Evolutionary conservation across 2,888 invertebrate genomes (phyloP).

Genomic region (Nowickia ferox): DNA sequence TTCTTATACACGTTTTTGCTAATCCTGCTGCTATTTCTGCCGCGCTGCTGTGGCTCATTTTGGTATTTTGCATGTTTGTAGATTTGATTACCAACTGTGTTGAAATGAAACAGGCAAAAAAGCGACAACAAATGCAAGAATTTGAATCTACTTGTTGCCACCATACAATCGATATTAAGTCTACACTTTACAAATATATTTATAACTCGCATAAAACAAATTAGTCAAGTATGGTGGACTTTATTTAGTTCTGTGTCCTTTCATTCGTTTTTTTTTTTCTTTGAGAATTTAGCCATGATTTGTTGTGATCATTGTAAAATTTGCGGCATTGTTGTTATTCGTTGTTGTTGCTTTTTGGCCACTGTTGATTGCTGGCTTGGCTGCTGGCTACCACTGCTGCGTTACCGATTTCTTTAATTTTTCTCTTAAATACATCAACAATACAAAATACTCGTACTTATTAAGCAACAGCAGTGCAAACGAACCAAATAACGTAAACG

Average conservation of each 20-base stretch:
- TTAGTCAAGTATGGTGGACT: conserved; percentile 63
- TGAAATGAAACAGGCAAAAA: conserved; percentile 37
- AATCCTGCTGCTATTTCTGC: conserved; percentile 34
- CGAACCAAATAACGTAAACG: not conserved
- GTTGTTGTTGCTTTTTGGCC: conserved; percentile 28
- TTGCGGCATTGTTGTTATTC: conserved; percentile 64
- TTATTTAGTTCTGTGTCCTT: conserved; percentile 7
- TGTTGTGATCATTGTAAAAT: conserved; percentile 72
- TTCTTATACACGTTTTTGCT: conserved; percentile 9
- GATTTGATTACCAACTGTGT: conserved; percentile 72
- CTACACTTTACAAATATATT: conserved; percentile 35
- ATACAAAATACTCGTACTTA: conserved; percentile 40
- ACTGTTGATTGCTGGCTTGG: conserved; percentile 16
- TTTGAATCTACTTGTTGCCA: conserved; percentile 59
- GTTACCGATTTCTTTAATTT: conserved; percentile 70
- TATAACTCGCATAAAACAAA: conserved; percentile 60
- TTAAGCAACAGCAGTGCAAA: conserved; percentile 15
- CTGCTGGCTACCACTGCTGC: conserved; percentile 40
- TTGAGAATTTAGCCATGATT: conserved; percentile 65
- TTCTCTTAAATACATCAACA: conserved; percentile 64
- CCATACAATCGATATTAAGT: conserved; percentile 62
- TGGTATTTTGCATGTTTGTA: conserved; percentile 71
- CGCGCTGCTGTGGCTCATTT: conserved; percentile 37
- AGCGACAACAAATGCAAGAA: conserved; percentile 37
- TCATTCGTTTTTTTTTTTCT: conserved; percentile 2